Evolutionary conservation across 2,888 invertebrate species (phyloP), one percentile per base, ranked within the genome.

Genomic region (Helicoverpa assulta): DNA sequence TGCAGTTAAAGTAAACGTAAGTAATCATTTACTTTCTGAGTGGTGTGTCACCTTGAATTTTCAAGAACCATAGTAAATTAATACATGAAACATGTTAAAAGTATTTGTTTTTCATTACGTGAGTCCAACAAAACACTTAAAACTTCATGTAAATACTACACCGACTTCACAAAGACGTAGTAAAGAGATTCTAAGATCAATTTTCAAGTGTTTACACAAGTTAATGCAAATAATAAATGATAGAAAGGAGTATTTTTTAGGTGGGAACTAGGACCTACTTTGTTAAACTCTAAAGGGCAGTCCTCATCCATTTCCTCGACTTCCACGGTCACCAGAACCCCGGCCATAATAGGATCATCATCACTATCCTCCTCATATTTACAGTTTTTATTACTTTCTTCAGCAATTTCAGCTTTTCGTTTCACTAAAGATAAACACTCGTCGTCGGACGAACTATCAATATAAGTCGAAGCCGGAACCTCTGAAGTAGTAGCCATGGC

Each of bases 381-480:
- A 66, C 47, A 59, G 47, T 21, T 65, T 61, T 64, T 78, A 33
- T 72, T 72, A 40, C 57, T 71, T 61, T 66, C 62, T 33, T 67
- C 73, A 57, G 72, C 57, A 19, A 65, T 64, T 74, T 80, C 78
- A 66, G 75, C 80, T 81, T 83, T 87, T 69, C 76, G 70, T 75
- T 88, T 88, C 12, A 88, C 63, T 18, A 70, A 60, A 10, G 70
- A 83, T 21, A 88, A 82, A 73, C 83, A 80, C 43, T 88, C 87
- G 19, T 88, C 87, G 14, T 88, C 87, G 0, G 87, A 88, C 0
- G 86, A 87, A 74, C 76, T 81, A 51, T 86, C 86, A 21, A 75
- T 68, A 54, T 72, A 78, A 21, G 70, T 77, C 12, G 85, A 73
- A n/a, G 64, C 77, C 37, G 72, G 73, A 66, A 76, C 69, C 51